A percentile compares a stretch with the other conserved stretches of the same genome.
Evolutionary conservation across 92 coral and sea anemone species (phyloP).

Genomic region (Nematostella vectensis): DNA sequence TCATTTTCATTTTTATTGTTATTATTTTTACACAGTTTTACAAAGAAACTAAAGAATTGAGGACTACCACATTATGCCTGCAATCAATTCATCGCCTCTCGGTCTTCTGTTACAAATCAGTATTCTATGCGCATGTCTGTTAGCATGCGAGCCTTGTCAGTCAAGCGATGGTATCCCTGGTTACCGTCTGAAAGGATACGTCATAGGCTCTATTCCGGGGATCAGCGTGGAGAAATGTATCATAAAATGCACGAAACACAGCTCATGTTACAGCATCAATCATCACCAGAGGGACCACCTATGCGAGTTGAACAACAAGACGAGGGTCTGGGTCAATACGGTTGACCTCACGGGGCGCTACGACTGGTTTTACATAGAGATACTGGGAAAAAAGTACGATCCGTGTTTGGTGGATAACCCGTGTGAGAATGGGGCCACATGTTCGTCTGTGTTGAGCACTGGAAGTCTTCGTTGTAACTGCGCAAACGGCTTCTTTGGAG

Average conservation of each 20-base stretch:
- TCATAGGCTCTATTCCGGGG: neutral
- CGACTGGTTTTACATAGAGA: conserved; percentile 18
- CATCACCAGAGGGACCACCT: neutral
- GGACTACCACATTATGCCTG: too few relatives aligned
- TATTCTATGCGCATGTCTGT: too few relatives aligned
- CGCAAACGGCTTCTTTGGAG: neutral
- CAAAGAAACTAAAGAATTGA: too few relatives aligned
- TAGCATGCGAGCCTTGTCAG: conserved; percentile 15
- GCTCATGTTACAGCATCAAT: conserved; percentile 21
- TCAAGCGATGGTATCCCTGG: conserved; percentile 3
- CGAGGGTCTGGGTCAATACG: conserved; percentile 3
- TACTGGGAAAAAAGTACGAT: conserved; percentile 11
- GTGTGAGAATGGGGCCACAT: conserved; percentile 13
- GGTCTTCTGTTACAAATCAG: too few relatives aligned
- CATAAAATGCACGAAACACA: neutral
- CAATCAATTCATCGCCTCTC: too few relatives aligned
- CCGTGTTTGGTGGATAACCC: conserved; percentile 15
- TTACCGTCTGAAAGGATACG: conserved; percentile 3
- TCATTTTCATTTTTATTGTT: too few relatives aligned
- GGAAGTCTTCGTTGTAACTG: conserved; percentile 6
- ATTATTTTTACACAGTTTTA: too few relatives aligned
- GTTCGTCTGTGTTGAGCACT: neutral
- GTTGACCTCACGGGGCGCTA: conserved; percentile 1
- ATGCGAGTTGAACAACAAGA: conserved; percentile 24
- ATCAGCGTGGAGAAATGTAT: conserved; percentile 4